phyloP scores from a whole-genome alignment of 2,888 invertebrate genomes.

The Eupeodes luniger region DNA sequence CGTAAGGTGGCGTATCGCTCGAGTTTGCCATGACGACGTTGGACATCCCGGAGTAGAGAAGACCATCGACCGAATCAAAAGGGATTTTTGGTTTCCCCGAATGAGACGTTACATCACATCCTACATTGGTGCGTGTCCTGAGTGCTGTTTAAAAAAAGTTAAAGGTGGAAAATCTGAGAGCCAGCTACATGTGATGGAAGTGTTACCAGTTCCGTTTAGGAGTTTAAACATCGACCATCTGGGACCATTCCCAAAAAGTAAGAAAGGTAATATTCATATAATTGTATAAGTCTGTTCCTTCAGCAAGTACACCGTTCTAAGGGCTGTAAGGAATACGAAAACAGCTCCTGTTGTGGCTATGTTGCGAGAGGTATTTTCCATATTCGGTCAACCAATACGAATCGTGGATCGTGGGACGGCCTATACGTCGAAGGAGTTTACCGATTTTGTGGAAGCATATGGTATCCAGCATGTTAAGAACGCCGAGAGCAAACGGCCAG shows the following conservation, averaged over 20 bases:
- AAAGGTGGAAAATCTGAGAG: constrained; percentile 66
- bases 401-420: constrained; percentile 64
- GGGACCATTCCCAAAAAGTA: constrained; percentile 75
- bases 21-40: constrained; percentile 75
- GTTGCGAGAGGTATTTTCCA: constrained; percentile 53
- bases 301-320: constrained; percentile 70
- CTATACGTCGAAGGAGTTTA: constrained; percentile 61
- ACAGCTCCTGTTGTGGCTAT: constrained; percentile 67
- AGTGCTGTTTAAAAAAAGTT: constrained; percentile 72
- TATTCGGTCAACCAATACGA: constrained; percentile 54
- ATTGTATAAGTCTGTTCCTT: constrained; percentile 68
- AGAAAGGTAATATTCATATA: constrained; percentile 62
- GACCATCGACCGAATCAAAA: constrained; percentile 67
- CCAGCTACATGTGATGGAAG: constrained; percentile 58
- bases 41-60: constrained; percentile 77
- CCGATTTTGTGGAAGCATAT: constrained; percentile 26
- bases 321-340: constrained; percentile 72
- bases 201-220: constrained; percentile 65
- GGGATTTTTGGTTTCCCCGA: constrained; percentile 74
- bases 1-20: constrained; percentile 71
- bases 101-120: constrained; percentile 74
- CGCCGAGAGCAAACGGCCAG: constrained; percentile 46
- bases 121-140: constrained; percentile 72
- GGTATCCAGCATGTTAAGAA: constrained; percentile 48
- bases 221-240: constrained; percentile 73